Evolutionary conservation across 2,797 vertebrate species (phyloP).

Genomic region (Fringilla coelebs): DNA sequence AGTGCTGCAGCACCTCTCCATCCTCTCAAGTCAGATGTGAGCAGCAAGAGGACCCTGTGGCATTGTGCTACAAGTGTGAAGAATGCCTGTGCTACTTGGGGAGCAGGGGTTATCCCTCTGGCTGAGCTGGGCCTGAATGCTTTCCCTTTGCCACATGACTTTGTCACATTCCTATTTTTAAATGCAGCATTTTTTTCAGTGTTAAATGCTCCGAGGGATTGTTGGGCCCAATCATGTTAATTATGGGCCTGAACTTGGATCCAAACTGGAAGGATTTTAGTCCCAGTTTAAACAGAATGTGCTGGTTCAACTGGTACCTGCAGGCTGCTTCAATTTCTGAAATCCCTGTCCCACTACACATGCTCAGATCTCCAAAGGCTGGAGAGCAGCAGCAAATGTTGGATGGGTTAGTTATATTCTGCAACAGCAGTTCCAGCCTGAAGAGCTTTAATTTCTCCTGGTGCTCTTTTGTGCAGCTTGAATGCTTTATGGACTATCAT

Average conservation of each 20-base stretch:
- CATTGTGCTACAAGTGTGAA: not conserved
- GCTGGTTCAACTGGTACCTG: not conserved
- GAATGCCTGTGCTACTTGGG: not conserved
- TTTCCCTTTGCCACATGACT: not conserved
- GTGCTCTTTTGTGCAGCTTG: not conserved
- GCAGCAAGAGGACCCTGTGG: not conserved
- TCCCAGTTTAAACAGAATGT: not conserved
- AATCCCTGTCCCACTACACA: not conserved
- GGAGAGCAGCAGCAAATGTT: not conserved
- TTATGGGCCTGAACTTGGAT: not conserved
- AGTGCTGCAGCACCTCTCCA: fast-evolving
- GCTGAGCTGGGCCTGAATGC: not conserved
- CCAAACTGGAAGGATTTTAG: not conserved
- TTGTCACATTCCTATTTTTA: not conserved
- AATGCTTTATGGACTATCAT: not conserved
- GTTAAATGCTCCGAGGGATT: not conserved
- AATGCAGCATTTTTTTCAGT: not conserved
- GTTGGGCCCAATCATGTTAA: not conserved
- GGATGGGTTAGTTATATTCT: not conserved
- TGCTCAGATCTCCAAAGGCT: not conserved
- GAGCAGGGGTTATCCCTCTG: not conserved
- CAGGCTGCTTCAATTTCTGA: not conserved
- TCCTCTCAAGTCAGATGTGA: not conserved
- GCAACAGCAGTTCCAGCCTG: not conserved
- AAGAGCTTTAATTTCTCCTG: conserved; percentile 17